These are phyloP conservation scores for Bubo blakistoni DNA, from an alignment of 2,113 vertebrate genomes.

Conservation along the genomic window DNA sequence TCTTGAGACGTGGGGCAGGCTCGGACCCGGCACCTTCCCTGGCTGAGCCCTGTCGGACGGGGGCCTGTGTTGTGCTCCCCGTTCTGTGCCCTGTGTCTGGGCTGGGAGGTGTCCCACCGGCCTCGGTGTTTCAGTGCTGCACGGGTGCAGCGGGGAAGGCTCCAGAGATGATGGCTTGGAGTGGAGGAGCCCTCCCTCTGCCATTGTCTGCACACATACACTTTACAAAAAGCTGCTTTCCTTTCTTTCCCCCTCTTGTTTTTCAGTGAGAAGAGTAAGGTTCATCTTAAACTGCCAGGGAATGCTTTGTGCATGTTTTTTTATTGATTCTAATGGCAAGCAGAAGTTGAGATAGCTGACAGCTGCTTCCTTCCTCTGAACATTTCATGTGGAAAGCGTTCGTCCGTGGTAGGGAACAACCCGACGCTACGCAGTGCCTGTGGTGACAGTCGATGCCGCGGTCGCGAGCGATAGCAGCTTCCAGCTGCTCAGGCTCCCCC, in stretches of 20 bases:
- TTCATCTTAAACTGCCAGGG: not conserved
- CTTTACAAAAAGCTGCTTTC: not conserved
- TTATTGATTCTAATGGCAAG: not conserved
- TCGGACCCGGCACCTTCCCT: not conserved
- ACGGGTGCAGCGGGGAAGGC: accelerated
- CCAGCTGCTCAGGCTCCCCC: accelerated
- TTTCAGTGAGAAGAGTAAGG: not conserved
- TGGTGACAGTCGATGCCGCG: too few species aligned
- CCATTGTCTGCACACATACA: accelerated
- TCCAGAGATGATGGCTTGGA: accelerated
- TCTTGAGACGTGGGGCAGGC: accelerated
- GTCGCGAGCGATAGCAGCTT: too few species aligned
- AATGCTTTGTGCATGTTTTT: not conserved
- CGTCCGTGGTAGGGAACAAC: not conserved
- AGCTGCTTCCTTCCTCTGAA: not conserved
- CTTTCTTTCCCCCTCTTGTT: accelerated
- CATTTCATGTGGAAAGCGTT: accelerated
- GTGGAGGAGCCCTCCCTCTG: accelerated
- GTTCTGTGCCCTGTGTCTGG: accelerated
- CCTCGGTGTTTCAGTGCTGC: accelerated
- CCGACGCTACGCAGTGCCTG: too few species aligned
- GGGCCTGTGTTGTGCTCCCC: accelerated
- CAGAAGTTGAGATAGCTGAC: not conserved
- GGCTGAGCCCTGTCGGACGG: accelerated
- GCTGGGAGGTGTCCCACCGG: not conserved